Percentiles rank a stretch among this genome's conserved stretches.
phyloP scores from a whole-genome alignment of 2,113 vertebrate species.

The Cichladusa arquata region DNA sequence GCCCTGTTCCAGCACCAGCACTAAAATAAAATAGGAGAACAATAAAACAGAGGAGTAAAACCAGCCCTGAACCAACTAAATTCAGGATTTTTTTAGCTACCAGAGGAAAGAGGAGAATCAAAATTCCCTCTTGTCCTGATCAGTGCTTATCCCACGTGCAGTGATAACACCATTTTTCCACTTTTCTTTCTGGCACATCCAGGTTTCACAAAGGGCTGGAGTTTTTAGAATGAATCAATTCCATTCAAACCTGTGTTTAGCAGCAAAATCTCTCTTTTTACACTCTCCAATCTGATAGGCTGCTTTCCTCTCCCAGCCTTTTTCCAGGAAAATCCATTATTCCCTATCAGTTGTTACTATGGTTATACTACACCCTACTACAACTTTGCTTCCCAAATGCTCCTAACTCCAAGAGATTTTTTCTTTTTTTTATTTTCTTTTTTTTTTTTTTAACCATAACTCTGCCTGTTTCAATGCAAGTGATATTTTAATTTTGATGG shows the following conservation, averaged over 20 bases:
- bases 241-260: not conserved
- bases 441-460: not conserved
- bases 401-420: not conserved
- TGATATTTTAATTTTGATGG: not conserved
- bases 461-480: not conserved
- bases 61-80: not conserved
- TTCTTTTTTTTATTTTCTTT: too few species aligned
- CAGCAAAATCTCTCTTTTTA: not conserved
- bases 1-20: not conserved
- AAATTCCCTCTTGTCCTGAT: not conserved
- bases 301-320: not conserved
- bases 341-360: not conserved
- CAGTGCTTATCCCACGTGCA: not conserved
- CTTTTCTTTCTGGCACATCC: not conserved
- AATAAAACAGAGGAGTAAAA: not conserved
- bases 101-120: not conserved
- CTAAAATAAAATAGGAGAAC: fast-evolving
- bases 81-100: not conserved
- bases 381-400: not conserved
- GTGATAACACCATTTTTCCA: not conserved
- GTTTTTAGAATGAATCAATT: not conserved
- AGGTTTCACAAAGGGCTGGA: not conserved
- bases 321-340: not conserved
- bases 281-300: not conserved
- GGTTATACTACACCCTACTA: not conserved